phyloP scores from a whole-genome alignment of 1,140 invertebrate genomes.

The Caerostris extrusa region DNA sequence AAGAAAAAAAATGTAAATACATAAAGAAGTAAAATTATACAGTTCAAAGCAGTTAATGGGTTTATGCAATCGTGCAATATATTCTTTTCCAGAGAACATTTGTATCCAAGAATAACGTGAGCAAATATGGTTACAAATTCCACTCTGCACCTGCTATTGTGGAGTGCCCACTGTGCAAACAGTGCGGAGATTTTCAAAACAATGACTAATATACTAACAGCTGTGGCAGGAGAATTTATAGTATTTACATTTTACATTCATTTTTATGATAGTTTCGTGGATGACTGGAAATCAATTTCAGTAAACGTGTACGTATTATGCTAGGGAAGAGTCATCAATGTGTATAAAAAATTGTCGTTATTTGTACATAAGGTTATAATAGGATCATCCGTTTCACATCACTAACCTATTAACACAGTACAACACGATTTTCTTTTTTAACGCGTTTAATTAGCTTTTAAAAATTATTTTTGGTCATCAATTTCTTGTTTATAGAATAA shows the following conservation, averaged over 20 bases:
- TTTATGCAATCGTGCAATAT: not conserved
- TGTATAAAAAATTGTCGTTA: too few relatives aligned
- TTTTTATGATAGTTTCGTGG: conserved; percentile 7
- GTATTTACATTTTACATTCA: conserved; percentile 6
- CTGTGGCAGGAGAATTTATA: not conserved
- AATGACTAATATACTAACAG: not conserved
- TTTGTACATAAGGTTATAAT: too few relatives aligned
- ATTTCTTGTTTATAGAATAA: too few relatives aligned
- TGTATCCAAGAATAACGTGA: not conserved
- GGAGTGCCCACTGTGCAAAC: not conserved
- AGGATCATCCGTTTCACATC: too few relatives aligned
- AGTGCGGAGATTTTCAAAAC: not conserved
- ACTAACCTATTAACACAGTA: too few relatives aligned
- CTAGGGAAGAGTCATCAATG: too few relatives aligned
- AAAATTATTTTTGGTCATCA: too few relatives aligned
- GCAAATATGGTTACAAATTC: not conserved
- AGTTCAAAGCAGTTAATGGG: not conserved
- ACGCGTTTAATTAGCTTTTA: too few relatives aligned
- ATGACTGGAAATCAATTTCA: not conserved
- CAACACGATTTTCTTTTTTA: too few relatives aligned
- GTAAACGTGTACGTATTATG: not conserved
- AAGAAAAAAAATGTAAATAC: too few relatives aligned
- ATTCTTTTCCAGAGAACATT: not conserved
- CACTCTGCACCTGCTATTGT: not conserved
- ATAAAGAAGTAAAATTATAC: too few relatives aligned